Base-by-base conservation (phyloP, 2,888 invertebrate species). In the Orchestes rusci region DNA sequence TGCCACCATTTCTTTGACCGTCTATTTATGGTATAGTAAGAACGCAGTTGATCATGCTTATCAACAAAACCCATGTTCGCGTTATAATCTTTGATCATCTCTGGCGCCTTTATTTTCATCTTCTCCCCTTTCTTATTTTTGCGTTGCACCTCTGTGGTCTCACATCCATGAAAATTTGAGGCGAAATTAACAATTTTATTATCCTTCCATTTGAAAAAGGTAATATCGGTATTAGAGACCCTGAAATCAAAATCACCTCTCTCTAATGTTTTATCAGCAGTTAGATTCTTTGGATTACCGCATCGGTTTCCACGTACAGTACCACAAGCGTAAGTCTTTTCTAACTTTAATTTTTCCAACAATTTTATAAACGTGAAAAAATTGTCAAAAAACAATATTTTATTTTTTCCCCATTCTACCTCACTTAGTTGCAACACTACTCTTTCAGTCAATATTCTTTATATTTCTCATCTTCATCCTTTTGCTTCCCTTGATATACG, bases 1-100 rank as follows among this genome's bases (percentile, higher is more conserved):
- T 42, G 49, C 43, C 60, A 63, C 61, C 61, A 62, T 54, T 62
- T 62, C 43, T 48, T 52, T 19, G 52, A 55, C 48, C 60, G 60
- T 28, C 59, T 37, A 36, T 60, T 50, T 16, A 56, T 50, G 31
- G 56, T 56, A 45, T 63, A 63, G 12, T 42, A 28, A 12, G 46
- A 43, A 50, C 56, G 57, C 10, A 56, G 36, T 55, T 51, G 53
- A 39, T 64, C 60, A 23, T 53, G 50, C 44, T 58, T 56, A 52
- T 64, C 61, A 4, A 62, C 59, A 42, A 47, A 53, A 13, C 57
- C 57, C 61, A 62, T 62, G 48, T 60, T 46, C 5, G 27, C 41
- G 47, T 57, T 62, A 40, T 60, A 62, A 43, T 59, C 53, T 2
- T 10, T 15, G 16, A 47, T 34, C 2, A 43, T 29, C 7, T n/a